Evolutionary conservation across 2,888 invertebrate species (phyloP).

Genomic region (Ceraclea dissimilis): DNA sequence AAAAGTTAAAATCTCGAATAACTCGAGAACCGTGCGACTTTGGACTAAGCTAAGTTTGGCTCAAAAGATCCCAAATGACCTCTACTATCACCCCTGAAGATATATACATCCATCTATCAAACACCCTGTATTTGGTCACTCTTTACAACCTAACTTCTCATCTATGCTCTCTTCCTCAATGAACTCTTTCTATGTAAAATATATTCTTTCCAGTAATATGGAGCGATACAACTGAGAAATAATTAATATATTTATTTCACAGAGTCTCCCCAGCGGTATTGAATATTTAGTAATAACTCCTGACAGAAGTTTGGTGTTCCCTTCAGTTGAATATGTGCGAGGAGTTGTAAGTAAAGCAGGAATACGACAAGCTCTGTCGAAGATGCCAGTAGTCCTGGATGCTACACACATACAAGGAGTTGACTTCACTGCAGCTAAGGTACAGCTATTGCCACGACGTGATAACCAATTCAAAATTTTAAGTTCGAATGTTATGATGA

Average conservation of each 20-base stretch:
- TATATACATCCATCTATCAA: too few species aligned
- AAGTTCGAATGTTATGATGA: neutral
- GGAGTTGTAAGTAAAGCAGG: conserved; percentile 68
- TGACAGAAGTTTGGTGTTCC: conserved; percentile 66
- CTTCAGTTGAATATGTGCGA: conserved; percentile 72
- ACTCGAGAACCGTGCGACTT: too few species aligned
- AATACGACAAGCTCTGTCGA: conserved; percentile 48
- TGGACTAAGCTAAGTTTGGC: too few species aligned
- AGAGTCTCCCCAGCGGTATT: conserved; percentile 39
- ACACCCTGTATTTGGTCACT: too few species aligned
- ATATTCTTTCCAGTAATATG: too few species aligned
- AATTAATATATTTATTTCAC: conserved; percentile 14
- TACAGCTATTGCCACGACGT: conserved; percentile 31
- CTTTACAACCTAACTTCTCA: too few species aligned
- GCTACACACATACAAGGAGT: conserved; percentile 74
- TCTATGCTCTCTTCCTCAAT: too few species aligned
- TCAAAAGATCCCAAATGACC: too few species aligned
- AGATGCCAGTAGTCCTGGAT: conserved; percentile 67
- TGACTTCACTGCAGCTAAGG: conserved; percentile 73
- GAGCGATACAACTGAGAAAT: too few species aligned
- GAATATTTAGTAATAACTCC: conserved; percentile 55
- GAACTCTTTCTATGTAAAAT: too few species aligned
- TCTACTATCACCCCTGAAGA: too few species aligned
- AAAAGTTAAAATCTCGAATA: too few species aligned
- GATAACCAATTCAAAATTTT: neutral